phyloP scores from a whole-genome alignment of 1,140 invertebrate species.

The Apis florea region DNA sequence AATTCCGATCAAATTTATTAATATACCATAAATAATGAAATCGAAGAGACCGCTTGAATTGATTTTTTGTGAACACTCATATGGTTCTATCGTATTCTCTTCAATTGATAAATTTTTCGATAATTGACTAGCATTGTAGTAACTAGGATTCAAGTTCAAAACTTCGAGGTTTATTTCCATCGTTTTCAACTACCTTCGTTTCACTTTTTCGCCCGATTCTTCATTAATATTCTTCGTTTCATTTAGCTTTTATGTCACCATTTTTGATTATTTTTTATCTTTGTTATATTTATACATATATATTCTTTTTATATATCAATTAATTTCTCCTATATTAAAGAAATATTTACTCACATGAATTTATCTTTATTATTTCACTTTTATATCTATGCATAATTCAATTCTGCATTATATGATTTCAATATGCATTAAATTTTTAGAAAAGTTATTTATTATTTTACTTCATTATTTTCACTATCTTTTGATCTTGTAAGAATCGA shows the following conservation, averaged over 20 bases:
- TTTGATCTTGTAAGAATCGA: constrained; percentile 29
- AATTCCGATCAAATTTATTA: constrained; percentile 90
- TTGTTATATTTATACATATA: neutral
- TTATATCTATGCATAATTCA: neutral
- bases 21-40: constrained; percentile 91
- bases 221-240: constrained; percentile 6
- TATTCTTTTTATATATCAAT: neutral
- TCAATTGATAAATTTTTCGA: constrained; percentile 49
- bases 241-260: constrained; percentile 41
- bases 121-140: constrained; percentile 40
- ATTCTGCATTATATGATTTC: neutral
- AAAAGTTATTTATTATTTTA: neutral
- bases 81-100: constrained; percentile 17
- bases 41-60: constrained; percentile 83
- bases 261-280: neutral
- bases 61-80: constrained; percentile 77
- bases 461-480: constrained; percentile 33
- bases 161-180: constrained; percentile 53
- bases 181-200: constrained; percentile 37
- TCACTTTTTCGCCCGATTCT: constrained; percentile 6
- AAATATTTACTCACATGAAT: neutral
- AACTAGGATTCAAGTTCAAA: constrained; percentile 22
- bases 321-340: neutral
- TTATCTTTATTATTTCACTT: neutral
- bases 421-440: neutral